phyloP scores from a whole-genome alignment of 2,888 invertebrate species.

The Polydrusus tereticollis region DNA sequence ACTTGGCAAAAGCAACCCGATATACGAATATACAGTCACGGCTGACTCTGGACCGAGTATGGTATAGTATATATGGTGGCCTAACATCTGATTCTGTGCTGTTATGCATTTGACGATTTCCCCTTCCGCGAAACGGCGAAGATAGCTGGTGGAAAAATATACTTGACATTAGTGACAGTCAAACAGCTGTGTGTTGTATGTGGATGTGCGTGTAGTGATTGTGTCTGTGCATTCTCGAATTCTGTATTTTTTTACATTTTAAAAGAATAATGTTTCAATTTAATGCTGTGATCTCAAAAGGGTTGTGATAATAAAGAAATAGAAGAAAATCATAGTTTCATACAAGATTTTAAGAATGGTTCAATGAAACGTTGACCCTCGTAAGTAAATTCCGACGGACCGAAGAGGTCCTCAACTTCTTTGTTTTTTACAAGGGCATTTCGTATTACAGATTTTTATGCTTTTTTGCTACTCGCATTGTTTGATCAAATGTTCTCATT shows the following conservation, averaged over 20 bases:
- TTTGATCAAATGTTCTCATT: not conserved
- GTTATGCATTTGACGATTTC: not conserved
- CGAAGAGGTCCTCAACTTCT: conserved; percentile 33
- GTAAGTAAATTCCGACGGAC: conserved; percentile 44
- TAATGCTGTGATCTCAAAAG: conserved; percentile 52
- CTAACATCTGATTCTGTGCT: too few relatives aligned
- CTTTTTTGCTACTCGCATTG: not conserved
- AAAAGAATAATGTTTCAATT: conserved; percentile 49
- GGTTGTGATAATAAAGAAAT: conserved; percentile 53
- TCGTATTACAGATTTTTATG: not conserved
- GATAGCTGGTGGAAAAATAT: conserved; percentile 5
- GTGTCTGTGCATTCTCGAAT: conserved; percentile 33
- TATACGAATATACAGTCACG: too few relatives aligned
- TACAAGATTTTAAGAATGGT: conserved; percentile 47
- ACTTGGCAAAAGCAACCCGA: too few relatives aligned
- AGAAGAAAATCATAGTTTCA: conserved; percentile 48
- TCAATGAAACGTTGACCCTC: conserved; percentile 52
- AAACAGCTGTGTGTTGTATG: conserved; percentile 52
- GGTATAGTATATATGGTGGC: too few relatives aligned
- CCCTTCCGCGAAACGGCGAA: not conserved
- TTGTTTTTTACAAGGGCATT: conserved; percentile 25
- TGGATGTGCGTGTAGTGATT: conserved; percentile 2
- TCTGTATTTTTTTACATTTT: conserved; percentile 43
- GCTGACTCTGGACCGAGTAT: too few relatives aligned
- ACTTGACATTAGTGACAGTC: conserved; percentile 29